Evolutionary conservation across 2,888 invertebrate genomes (phyloP).

Genomic region (Macrophya alboannulata): DNA sequence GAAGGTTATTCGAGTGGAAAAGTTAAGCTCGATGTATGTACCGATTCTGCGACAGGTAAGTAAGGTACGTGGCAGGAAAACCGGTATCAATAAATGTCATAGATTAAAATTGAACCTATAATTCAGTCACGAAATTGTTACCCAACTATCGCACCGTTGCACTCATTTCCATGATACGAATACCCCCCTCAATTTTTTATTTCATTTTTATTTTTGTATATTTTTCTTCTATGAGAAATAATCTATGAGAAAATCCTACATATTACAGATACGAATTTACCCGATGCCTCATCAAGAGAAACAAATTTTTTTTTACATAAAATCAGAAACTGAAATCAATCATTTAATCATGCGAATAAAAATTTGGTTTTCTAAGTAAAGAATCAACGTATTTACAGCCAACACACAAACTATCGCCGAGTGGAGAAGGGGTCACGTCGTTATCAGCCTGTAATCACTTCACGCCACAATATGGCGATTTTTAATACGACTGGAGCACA

Average conservation of each 20-base stretch:
- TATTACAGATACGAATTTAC: background rate
- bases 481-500: background rate
- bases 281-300: background rate
- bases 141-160: background rate
- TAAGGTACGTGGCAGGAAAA: background rate
- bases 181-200: background rate
- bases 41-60: background rate
- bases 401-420: background rate
- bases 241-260: background rate
- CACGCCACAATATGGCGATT: background rate
- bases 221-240: background rate
- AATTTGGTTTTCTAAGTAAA: background rate
- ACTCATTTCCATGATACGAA: background rate
- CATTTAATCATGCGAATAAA: background rate
- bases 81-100: slow-evolving; percentile 33
- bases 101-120: slow-evolving; percentile 8
- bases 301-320: background rate
- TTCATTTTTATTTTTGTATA: too few relatives aligned
- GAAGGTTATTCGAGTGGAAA: background rate
- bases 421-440: background rate
- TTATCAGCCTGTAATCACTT: background rate
- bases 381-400: background rate
- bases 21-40: background rate
- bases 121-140: slow-evolving; percentile 10
- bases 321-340: background rate